These are phyloP conservation scores for Stylophora pistillata DNA, from an alignment of 64 coral and sea anemone species.

Conservation along the genomic window DNA sequence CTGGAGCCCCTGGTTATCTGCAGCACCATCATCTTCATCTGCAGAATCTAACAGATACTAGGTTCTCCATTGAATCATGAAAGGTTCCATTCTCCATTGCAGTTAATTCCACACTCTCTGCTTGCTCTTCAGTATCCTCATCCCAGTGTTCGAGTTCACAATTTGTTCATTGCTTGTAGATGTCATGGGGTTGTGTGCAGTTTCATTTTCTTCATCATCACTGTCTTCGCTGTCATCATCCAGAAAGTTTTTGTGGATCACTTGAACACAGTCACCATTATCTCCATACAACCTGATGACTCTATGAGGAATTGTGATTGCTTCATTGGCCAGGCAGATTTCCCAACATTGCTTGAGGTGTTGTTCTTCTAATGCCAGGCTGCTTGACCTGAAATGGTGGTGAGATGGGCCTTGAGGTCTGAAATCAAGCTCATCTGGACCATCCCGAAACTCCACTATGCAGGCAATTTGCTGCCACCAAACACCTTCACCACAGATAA, in stretches of 20 bases:
- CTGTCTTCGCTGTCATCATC: slow-evolving; percentile 9
- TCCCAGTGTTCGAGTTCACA: too few relatives aligned
- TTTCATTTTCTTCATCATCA: not conserved
- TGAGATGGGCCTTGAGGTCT: slow-evolving; percentile 6
- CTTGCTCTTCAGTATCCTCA: too few relatives aligned
- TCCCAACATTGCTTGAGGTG: slow-evolving; percentile 41
- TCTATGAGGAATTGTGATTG: not conserved
- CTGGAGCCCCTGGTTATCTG: too few relatives aligned
- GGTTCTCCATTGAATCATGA: too few relatives aligned
- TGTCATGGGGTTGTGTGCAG: too few relatives aligned
- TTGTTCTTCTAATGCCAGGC: slow-evolving; percentile 32
- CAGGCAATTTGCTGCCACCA: slow-evolving; percentile 16
- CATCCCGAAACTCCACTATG: slow-evolving; percentile 17
- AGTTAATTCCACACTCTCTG: too few relatives aligned
- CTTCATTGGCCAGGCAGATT: slow-evolving; percentile 18
- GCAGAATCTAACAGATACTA: too few relatives aligned
- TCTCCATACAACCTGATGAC: not conserved
- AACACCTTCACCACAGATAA: slow-evolving; percentile 17
- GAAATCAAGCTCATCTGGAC: not conserved
- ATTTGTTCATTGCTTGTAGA: too few relatives aligned
- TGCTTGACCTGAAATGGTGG: slow-evolving; percentile 50
- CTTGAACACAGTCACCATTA: not conserved
- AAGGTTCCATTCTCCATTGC: too few relatives aligned
- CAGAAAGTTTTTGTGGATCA: slow-evolving; percentile 36
- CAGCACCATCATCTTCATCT: too few relatives aligned